These are phyloP conservation scores for Sphaeridia pumilis DNA, from an alignment of 2,888 invertebrate genomes.

Conservation along the genomic window DNA sequence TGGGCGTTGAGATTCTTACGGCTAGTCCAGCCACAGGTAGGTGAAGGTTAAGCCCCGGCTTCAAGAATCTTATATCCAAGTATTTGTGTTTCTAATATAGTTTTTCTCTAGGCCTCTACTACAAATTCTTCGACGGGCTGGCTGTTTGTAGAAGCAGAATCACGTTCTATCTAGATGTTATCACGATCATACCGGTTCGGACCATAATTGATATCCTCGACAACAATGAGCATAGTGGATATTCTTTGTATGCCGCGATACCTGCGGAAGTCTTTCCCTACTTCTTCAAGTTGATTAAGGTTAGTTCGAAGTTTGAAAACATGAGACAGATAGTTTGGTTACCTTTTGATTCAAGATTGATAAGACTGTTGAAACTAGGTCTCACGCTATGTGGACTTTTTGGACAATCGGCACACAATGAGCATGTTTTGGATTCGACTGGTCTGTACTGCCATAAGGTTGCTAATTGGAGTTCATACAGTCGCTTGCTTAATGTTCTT, in stretches of 20 bases:
- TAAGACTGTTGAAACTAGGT: no score
- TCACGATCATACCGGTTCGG: slow-evolving; percentile 25
- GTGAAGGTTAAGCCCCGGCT: background rate
- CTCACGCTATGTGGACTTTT: slow-evolving; percentile 22
- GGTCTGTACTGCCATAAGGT: slow-evolving; percentile 20
- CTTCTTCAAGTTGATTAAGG: background rate
- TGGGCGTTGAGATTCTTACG: slow-evolving; percentile 27
- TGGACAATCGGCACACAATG: slow-evolving; percentile 25
- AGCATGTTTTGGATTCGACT: slow-evolving; percentile 25
- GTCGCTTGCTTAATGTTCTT: slow-evolving; percentile 28
- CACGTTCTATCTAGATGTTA: slow-evolving; percentile 24
- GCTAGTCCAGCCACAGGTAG: slow-evolving; percentile 28
- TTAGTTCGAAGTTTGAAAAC: no score
- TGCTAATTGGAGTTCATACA: slow-evolving; percentile 26
- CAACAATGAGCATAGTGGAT: no score
- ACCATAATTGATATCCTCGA: no score
- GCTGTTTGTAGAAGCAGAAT: slow-evolving; percentile 11
- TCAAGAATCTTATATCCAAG: background rate
- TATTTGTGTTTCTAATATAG: background rate
- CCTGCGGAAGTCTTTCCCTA: no score
- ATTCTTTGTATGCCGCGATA: no score
- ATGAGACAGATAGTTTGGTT: no score
- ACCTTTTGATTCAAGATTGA: no score
- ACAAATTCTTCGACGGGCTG: slow-evolving; percentile 27
- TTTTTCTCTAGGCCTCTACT: slow-evolving; percentile 22